These are phyloP conservation scores for Corbicula japonica DNA, from an alignment of 2,888 invertebrate genomes.

Conservation along the genomic window DNA sequence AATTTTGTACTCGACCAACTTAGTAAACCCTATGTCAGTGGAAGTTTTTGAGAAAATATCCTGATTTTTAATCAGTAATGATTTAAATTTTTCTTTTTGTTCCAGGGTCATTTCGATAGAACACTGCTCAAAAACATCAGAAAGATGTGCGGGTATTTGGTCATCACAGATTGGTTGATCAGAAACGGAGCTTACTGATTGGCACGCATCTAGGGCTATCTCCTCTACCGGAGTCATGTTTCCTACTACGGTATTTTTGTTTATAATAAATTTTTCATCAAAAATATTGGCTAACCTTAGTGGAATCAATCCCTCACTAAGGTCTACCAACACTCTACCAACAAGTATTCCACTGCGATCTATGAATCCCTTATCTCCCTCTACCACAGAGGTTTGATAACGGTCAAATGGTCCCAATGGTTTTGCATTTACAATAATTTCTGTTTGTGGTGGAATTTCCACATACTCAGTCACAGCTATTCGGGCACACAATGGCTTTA, in stretches of 20 bases:
- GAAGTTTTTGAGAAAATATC: not conserved
- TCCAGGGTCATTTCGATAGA: too few species aligned
- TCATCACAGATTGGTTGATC: too few species aligned
- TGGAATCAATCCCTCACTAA: not conserved
- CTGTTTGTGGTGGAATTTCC: not conserved
- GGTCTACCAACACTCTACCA: not conserved
- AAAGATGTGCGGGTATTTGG: too few species aligned
- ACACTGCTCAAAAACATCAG: too few species aligned
- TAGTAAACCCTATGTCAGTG: not conserved
- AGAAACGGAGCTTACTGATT: too few species aligned
- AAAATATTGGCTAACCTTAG: not conserved
- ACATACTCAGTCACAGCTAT: not conserved
- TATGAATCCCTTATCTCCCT: not conserved
- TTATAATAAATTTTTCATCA: not conserved
- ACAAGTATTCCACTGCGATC: constrained; percentile 1
- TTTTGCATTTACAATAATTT: not conserved
- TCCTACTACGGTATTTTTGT: not conserved
- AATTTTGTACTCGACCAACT: not conserved
- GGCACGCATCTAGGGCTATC: too few species aligned
- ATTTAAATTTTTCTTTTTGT: not conserved
- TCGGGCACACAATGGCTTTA: not conserved
- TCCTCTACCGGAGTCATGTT: not conserved
- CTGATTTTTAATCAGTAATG: not conserved
- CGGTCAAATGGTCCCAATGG: not conserved
- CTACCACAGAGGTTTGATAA: not conserved